Evolutionary conservation across 2,113 vertebrate genomes (phyloP), one percentile per base, ranked within the genome.

Genomic region (Acinonyx jubatus): DNA sequence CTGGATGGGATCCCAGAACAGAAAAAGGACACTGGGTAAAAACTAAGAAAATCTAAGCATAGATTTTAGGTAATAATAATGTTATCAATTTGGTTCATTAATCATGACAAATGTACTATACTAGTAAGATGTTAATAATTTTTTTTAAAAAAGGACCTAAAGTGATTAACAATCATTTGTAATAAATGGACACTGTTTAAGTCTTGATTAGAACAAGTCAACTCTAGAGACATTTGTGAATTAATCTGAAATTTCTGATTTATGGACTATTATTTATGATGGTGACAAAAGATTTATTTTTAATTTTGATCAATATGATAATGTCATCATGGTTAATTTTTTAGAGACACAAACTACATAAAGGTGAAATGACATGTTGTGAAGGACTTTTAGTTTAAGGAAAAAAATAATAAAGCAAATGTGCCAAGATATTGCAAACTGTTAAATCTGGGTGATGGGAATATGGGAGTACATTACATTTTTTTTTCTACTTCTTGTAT

Each of bases 361-460:
- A 78, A 48, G 65, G 27, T 19, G 45, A 76, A 91, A 88, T 63
- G 45, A 57, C 25, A 63, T 31, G 33, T n/a, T 76, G 38, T 57
- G 36, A 91, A 82, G 87, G 89, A 83, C 57, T 74, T 92, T 55
- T 66, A n/a, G 48, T 57, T 86, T 81, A 90, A 97, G 45, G 19
- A 18, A 86, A 76, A 88, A 41, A 74, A 78, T 52, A 41, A 76
- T 19, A 5, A 69, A 69, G 79, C 33, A 57, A 21, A 4, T 11
- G 33, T 68, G 16, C 50, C 27, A 36, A 82, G 68, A 78, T 69
- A 69, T 61, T 90, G 36, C 90, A 84, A 89, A 79, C 3, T 50
- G 33, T 8, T 61, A 7, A 36, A 83, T 50, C 33, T 68, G 52
- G 2, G 4, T 63, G 66, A 45, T n/a, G 5, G 71, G 12, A 63